Evolutionary conservation across 2,113 vertebrate genomes (phyloP).

Genomic region (Condylura cristata): DNA sequence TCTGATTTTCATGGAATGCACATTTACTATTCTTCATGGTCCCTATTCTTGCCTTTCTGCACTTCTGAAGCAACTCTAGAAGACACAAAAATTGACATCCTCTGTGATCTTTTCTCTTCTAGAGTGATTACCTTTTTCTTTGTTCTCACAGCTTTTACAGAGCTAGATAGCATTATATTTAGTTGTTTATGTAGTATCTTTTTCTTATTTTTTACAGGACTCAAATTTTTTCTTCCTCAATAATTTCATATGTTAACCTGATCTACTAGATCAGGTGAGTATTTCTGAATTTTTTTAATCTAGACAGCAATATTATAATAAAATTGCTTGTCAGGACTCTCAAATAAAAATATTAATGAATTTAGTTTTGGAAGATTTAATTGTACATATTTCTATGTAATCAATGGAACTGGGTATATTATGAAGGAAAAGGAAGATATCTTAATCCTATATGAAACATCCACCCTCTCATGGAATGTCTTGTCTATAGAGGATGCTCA

Average conservation of each 20-base stretch:
- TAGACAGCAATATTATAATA: too few species aligned
- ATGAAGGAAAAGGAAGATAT: background rate
- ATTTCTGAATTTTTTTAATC: too few species aligned
- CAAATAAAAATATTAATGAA: too few species aligned
- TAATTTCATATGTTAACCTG: too few species aligned
- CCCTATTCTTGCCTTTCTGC: too few species aligned
- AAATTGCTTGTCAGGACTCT: too few species aligned
- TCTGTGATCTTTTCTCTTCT: background rate
- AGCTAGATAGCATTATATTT: background rate
- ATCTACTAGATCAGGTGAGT: too few species aligned
- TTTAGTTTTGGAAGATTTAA: too few species aligned
- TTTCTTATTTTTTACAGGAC: background rate
- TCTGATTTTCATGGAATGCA: background rate
- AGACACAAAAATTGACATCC: background rate
- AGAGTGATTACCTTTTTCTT: background rate
- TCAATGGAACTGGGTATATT: background rate
- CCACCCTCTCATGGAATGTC: background rate
- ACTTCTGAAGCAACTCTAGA: background rate
- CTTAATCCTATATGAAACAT: background rate
- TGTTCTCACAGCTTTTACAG: background rate
- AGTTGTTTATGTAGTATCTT: background rate
- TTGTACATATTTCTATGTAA: background rate
- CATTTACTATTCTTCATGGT: background rate
- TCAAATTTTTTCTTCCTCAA: background rate
- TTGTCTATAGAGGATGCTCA: background rate